These are phyloP conservation scores for Acleris emargana DNA, from an alignment of 2,888 invertebrate species.

Conservation along the genomic window DNA sequence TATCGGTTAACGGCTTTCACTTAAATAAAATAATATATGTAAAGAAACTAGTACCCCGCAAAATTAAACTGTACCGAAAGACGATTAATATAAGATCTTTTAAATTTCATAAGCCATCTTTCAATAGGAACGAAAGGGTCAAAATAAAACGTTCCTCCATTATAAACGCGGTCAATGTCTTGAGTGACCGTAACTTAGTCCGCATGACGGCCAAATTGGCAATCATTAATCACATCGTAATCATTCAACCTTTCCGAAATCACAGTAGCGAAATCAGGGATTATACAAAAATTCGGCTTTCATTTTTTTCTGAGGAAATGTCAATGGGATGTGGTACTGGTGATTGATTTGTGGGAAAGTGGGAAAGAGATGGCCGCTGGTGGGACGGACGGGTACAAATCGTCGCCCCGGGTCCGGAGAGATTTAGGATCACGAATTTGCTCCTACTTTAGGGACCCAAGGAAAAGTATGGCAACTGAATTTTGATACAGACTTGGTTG, in stretches of 20 bases:
- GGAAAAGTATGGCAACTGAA: constrained; percentile 6
- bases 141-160: constrained; percentile 8
- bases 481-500: constrained; percentile 12
- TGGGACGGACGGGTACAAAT: constrained; percentile 48
- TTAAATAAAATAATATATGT: no score
- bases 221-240: constrained; percentile 21
- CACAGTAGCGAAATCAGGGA: constrained; percentile 22
- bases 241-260: constrained; percentile 34
- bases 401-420: constrained; percentile 42
- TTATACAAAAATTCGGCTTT: constrained; percentile 40
- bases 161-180: constrained; percentile 19
- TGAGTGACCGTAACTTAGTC: constrained; percentile 25
- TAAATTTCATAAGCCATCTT: not conserved
- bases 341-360: constrained; percentile 55
- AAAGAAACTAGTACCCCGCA: no score
- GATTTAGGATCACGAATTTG: constrained; percentile 52
- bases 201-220: constrained; percentile 30
- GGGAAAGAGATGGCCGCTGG: constrained; percentile 43
- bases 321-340: constrained; percentile 53
- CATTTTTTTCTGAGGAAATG: constrained; percentile 55
- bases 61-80: not conserved
- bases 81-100: not conserved
- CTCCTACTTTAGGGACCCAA: constrained; percentile 43
- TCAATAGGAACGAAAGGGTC: not conserved
- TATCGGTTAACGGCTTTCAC: no score